phyloP scores from a whole-genome alignment of 2,888 invertebrate genomes.

The Drosophila borealis region DNA sequence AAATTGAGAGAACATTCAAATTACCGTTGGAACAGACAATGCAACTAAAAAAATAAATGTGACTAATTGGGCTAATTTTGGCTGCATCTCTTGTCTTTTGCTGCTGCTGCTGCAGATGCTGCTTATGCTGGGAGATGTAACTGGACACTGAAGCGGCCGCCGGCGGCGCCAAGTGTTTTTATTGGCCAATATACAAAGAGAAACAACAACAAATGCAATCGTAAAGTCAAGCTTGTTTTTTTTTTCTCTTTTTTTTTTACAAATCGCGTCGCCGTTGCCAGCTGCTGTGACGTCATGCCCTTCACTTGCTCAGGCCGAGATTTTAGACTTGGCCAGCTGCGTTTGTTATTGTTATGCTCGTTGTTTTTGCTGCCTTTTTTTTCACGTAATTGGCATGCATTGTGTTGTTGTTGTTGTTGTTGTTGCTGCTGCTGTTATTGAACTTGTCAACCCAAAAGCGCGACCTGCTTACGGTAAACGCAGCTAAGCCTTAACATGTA shows the following conservation, averaged over 20 bases:
- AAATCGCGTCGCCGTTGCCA: slow-evolving; percentile 18
- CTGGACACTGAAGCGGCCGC: slow-evolving; percentile 48
- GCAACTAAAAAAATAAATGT: slow-evolving; percentile 18
- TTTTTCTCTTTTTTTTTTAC: slow-evolving; percentile 3
- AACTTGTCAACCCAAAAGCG: slow-evolving; percentile 24
- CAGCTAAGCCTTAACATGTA: neutral
- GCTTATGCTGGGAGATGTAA: slow-evolving; percentile 30
- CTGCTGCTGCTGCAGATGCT: slow-evolving; percentile 1
- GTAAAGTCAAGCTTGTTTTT: slow-evolving; percentile 30
- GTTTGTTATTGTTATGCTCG: slow-evolving; percentile 9
- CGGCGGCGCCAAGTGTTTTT: slow-evolving; percentile 42
- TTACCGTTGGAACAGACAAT: slow-evolving; percentile 51
- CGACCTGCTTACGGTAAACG: slow-evolving; percentile 24
- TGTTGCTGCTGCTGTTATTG: slow-evolving; percentile 23
- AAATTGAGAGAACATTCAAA: slow-evolving; percentile 1
- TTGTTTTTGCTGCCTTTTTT: slow-evolving; percentile 1
- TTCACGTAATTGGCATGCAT: slow-evolving; percentile 9
- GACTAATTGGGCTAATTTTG: slow-evolving; percentile 15
- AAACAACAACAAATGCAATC: slow-evolving; percentile 12
- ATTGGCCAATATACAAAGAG: slow-evolving; percentile 22
- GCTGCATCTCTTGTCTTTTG: slow-evolving; percentile 11
- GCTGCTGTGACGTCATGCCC: slow-evolving; percentile 75
- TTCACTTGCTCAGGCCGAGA: slow-evolving; percentile 56
- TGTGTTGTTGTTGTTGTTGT: slow-evolving; percentile 19
- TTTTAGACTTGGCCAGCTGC: slow-evolving; percentile 23